Evolutionary conservation across 2,888 invertebrate species (phyloP), one percentile per base, ranked within the genome.

Genomic region (Polyploca ridens): DNA sequence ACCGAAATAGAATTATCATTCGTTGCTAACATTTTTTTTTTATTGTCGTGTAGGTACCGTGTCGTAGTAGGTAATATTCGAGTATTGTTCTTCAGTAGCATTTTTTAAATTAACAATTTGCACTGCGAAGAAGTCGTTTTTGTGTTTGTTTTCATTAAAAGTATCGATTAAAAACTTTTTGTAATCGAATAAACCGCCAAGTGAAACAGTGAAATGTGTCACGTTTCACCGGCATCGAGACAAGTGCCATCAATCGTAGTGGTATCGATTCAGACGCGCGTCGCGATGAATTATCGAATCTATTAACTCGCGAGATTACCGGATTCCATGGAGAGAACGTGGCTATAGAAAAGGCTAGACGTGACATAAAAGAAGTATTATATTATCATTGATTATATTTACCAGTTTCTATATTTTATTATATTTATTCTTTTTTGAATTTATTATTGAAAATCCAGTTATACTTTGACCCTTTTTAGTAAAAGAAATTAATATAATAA

Each of bases 231-330:
- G 41, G 61, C 44, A 19, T 41, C 61, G 61, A 61, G 61, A 64
- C 69, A 67, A 68, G 72, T 72, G 83, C 85, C 86, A 90, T 92
- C 90, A 89, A 90, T 93, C 90, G 87, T 76, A 78, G 79, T 75
- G 76, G 83, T 83, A 87, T 90, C 88, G 88, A 90, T 84, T 86
- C 85, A 84, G 85, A 83, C 80, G 83, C 81, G 84, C 85, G 84
- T 86, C 85, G 82, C 86, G 87, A 92, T 92, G 89, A 93, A 90
- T 93, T 91, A 93, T 93, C 88, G 90, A 87, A 90, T 92, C 91
- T 92, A 93, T 93, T 92, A 93, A 87, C 90, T 90, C 86, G 83
- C 88, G 87, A 89, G 90, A 90, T 90, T 91, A 88, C 90, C 81
- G 87, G 84, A 92, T 90, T 90, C 91, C 89, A 83, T 75, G 76